phyloP scores from a whole-genome alignment of 2,113 vertebrate species.

The Fulmarus glacialis region DNA sequence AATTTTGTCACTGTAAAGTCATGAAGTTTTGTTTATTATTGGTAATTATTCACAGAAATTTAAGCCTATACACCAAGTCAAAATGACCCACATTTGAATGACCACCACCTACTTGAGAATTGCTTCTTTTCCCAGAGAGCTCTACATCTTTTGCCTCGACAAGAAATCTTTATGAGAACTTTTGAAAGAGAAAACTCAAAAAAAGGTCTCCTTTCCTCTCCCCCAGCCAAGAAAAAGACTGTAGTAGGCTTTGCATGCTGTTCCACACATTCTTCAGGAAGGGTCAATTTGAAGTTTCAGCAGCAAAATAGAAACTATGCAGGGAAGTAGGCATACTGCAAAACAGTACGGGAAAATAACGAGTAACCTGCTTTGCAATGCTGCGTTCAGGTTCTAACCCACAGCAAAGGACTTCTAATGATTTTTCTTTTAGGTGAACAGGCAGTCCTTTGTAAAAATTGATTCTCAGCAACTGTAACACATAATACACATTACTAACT shows the following conservation, averaged over 20 bases:
- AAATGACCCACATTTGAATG: not conserved
- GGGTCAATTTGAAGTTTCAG: not conserved
- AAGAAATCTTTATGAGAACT: not conserved
- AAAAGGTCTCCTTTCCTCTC: not conserved
- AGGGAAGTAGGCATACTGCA: not conserved
- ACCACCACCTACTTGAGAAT: not conserved
- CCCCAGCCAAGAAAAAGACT: not conserved
- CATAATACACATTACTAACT: not conserved
- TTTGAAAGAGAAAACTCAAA: not conserved
- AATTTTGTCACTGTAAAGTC: not conserved
- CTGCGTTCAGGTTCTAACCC: not conserved
- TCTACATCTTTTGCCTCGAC: not conserved
- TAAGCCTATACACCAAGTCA: not conserved
- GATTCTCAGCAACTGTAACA: not conserved
- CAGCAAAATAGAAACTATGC: not conserved
- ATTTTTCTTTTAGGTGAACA: not conserved
- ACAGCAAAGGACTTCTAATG: not conserved
- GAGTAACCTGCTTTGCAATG: not conserved
- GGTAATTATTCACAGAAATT: not conserved
- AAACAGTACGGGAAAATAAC: not conserved
- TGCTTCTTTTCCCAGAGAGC: not conserved
- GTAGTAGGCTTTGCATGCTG: not conserved
- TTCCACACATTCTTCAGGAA: not conserved
- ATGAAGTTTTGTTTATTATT: not conserved
- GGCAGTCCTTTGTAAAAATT: not conserved